Evolutionary conservation across 2,113 vertebrate species (phyloP).

Genomic region (Stigmatopora nigra): DNA sequence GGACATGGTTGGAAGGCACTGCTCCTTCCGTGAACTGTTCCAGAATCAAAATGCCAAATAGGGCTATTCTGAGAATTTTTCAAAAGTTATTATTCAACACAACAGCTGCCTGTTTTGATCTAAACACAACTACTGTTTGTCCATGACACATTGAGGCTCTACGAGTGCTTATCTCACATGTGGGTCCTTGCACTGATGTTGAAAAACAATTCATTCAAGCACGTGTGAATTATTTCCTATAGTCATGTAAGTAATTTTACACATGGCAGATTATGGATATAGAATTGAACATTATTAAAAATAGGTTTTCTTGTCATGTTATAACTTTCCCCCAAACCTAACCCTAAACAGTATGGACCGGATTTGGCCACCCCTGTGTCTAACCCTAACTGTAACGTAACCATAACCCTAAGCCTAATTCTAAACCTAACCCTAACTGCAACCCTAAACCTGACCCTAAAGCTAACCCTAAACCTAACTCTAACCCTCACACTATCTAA

Average conservation of each 20-base stretch:
- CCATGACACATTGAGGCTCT: slow-evolving; percentile 54
- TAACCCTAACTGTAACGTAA: too few relatives aligned
- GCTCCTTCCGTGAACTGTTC: slow-evolving; percentile 31
- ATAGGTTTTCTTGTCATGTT: neutral
- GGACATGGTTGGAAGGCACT: neutral
- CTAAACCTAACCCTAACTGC: too few relatives aligned
- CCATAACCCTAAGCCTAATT: too few relatives aligned
- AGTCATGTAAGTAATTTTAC: neutral
- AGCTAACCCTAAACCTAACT: too few relatives aligned
- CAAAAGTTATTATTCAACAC: slow-evolving; percentile 46
- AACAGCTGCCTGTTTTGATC: slow-evolving; percentile 60
- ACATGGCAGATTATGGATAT: neutral
- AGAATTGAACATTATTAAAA: neutral
- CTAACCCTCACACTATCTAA: too few relatives aligned
- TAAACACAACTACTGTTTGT: slow-evolving; percentile 64
- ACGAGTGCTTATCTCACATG: slow-evolving; percentile 33
- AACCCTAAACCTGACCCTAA: too few relatives aligned
- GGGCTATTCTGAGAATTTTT: slow-evolving; percentile 53
- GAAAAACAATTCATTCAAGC: slow-evolving; percentile 31
- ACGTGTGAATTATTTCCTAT: neutral
- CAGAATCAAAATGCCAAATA: slow-evolving; percentile 35
- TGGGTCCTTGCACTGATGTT: slow-evolving; percentile 25
- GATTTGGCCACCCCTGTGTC: too few relatives aligned
- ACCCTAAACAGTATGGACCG: too few relatives aligned
- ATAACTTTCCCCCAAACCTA: too few relatives aligned